These are phyloP conservation scores for Pogonophryne albipinna DNA, from an alignment of 2,797 vertebrate genomes.

Conservation along the genomic window DNA sequence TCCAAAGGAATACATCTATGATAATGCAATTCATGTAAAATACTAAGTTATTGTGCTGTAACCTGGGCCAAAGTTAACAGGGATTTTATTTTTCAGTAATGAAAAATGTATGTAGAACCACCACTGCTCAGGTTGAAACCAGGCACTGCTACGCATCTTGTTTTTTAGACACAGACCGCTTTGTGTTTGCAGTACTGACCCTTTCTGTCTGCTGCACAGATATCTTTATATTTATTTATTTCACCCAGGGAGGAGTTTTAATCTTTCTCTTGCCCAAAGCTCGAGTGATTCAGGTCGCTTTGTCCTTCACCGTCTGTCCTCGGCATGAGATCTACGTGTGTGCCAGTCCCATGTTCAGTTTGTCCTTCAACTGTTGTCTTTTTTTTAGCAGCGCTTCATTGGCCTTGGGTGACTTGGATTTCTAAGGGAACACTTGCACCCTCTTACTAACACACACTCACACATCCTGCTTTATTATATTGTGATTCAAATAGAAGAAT, in stretches of 20 bases:
- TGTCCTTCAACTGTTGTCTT: slow-evolving; percentile 8
- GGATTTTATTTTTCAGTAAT: too few species aligned
- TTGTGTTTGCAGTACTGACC: slow-evolving; percentile 15
- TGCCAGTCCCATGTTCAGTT: slow-evolving; percentile 11
- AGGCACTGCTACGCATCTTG: background rate
- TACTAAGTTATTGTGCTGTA: too few species aligned
- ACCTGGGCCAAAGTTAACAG: too few species aligned
- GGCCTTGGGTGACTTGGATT: background rate
- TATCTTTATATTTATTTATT: slow-evolving; percentile 59
- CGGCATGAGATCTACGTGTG: slow-evolving; percentile 27
- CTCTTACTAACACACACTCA: background rate
- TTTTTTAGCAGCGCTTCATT: background rate
- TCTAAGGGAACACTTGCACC: background rate
- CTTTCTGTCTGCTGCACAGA: slow-evolving; percentile 35
- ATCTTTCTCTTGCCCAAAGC: slow-evolving; percentile 67
- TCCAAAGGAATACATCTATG: too few species aligned
- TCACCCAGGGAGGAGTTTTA: slow-evolving; percentile 52
- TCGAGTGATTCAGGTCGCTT: slow-evolving; percentile 61
- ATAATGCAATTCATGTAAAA: too few species aligned
- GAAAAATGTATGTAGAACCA: background rate
- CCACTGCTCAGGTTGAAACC: background rate
- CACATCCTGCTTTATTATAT: background rate
- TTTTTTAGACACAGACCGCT: slow-evolving; percentile 13
- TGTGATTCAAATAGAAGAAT: slow-evolving; percentile 5
- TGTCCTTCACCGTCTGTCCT: slow-evolving; percentile 58